phyloP scores from a whole-genome alignment of 2,888 invertebrate species.

The Ectemnius lituratus region DNA sequence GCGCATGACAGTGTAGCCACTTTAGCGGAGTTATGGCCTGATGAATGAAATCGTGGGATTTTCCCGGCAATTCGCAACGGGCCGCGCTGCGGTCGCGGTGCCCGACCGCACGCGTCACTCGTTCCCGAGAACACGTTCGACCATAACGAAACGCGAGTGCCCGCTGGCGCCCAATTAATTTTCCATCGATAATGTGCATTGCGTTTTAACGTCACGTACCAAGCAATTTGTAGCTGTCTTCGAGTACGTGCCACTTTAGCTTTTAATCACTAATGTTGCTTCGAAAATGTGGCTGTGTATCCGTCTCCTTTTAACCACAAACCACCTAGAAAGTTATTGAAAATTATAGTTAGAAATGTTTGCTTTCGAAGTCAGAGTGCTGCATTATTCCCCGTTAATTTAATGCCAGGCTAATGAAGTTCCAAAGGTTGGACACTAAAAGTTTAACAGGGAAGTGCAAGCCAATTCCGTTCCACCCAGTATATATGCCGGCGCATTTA shows the following conservation, averaged over 20 bases:
- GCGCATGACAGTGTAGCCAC: slow-evolving; percentile 21
- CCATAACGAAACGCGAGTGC: slow-evolving; percentile 41
- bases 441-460: not conserved
- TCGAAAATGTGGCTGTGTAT: too few species aligned
- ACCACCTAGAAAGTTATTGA: too few species aligned
- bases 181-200: slow-evolving; percentile 61
- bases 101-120: slow-evolving; percentile 58
- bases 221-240: slow-evolving; percentile 37
- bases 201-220: slow-evolving; percentile 56
- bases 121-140: slow-evolving; percentile 42
- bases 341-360: too few species aligned
- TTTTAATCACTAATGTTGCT: too few species aligned
- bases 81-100: slow-evolving; percentile 43
- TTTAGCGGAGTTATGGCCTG: slow-evolving; percentile 45
- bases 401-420: too few species aligned
- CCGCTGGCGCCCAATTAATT: slow-evolving; percentile 57
- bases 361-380: too few species aligned
- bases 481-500: slow-evolving; percentile 7
- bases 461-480: slow-evolving; percentile 38
- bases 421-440: too few species aligned
- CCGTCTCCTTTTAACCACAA: too few species aligned
- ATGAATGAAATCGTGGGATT: slow-evolving; percentile 54
- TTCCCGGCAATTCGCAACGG: slow-evolving; percentile 43
- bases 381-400: too few species aligned
- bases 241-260: slow-evolving; percentile 9